A percentile compares a stretch with the other conserved stretches of the same genome.
phyloP scores from a whole-genome alignment of 23 tunicate species.

The Oikopleura albicans region DNA sequence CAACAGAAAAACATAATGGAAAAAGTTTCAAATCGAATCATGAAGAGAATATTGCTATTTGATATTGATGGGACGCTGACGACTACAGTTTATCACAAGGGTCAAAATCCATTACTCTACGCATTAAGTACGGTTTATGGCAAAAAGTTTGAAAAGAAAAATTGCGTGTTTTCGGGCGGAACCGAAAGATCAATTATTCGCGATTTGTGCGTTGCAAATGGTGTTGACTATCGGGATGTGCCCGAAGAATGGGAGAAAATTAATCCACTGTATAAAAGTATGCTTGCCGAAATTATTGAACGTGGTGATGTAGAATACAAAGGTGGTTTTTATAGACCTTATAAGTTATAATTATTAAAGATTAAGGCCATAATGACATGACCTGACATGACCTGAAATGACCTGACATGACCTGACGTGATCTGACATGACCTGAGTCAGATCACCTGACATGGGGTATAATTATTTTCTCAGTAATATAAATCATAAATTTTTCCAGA shows the following conservation, averaged over 20 bases:
- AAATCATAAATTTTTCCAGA: no score
- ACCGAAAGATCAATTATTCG: not conserved
- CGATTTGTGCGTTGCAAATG: not conserved
- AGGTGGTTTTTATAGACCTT: no score
- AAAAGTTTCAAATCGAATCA: not conserved
- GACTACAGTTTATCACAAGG: not conserved
- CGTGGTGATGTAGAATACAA: no score
- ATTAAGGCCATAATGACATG: no score
- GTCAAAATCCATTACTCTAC: not conserved
- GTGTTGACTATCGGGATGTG: not conserved
- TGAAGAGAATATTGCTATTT: not conserved
- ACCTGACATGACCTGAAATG: no score
- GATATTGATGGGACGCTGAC: constrained; percentile 13
- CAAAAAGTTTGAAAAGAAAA: not conserved
- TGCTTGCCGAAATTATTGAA: not conserved
- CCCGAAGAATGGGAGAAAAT: not conserved
- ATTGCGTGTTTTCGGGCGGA: not conserved
- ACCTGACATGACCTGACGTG: no score
- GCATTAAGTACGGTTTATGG: not conserved
- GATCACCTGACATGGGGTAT: no score
- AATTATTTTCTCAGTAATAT: no score
- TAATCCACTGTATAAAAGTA: not conserved
- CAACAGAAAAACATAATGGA: no score
- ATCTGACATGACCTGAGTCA: no score
- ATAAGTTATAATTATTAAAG: no score